A percentile compares a stretch with the other conserved stretches of the same genome.
phyloP scores from a whole-genome alignment of 2,888 invertebrate species.

The Hetaerina titia region DNA sequence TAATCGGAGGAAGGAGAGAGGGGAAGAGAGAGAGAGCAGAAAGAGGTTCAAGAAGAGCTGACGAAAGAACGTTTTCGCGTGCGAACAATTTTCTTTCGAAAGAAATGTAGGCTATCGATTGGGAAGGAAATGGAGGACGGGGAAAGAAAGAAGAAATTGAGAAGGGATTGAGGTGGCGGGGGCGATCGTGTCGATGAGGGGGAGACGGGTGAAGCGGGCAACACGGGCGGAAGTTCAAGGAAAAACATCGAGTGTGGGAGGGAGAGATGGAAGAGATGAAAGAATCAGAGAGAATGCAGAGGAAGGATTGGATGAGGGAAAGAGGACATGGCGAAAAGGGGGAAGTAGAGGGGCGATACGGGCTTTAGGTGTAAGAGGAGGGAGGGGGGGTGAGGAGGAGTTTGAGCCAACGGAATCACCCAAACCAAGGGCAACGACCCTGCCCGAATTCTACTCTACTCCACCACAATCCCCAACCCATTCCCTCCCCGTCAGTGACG shows the following conservation, averaged over 20 bases:
- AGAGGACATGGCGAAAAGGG: background rate
- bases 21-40: background rate
- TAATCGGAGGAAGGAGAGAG: background rate
- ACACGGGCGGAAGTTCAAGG: background rate
- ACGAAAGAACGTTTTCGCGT: background rate
- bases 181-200: background rate
- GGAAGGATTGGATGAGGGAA: background rate
- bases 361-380: background rate
- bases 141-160: background rate
- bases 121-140: background rate
- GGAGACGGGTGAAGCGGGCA: background rate
- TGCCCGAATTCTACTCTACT: constrained; percentile 25
- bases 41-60: background rate
- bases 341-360: background rate
- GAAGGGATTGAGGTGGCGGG: background rate
- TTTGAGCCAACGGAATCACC: constrained; percentile 50
- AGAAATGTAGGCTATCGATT: constrained; percentile 18
- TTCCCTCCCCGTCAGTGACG: background rate
- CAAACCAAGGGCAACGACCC: constrained; percentile 65
- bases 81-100: background rate
- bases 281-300: background rate
- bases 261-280: background rate
- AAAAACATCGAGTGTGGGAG: background rate
- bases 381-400: background rate
- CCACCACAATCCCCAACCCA: background rate